These are phyloP conservation scores for Phaetusa simplex DNA, from an alignment of 2,113 vertebrate species.

Conservation along the genomic window DNA sequence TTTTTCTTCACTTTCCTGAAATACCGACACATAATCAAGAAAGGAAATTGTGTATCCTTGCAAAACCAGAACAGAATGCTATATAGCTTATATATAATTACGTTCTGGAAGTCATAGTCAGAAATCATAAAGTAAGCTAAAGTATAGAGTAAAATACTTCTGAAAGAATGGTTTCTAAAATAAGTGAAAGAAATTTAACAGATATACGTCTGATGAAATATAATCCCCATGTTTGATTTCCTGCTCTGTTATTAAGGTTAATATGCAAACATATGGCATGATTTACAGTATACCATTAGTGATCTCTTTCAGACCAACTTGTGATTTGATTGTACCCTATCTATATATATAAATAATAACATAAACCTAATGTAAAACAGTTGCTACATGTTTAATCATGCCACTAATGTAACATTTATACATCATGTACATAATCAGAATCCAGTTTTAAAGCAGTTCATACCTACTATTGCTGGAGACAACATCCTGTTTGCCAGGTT, in stretches of 20 bases:
- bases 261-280: background rate
- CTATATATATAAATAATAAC: background rate
- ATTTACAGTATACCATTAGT: background rate
- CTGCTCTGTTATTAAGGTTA: background rate
- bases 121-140: background rate
- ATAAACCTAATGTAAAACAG: background rate
- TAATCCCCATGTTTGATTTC: background rate
- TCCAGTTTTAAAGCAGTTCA: background rate
- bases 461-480: background rate
- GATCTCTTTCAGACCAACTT: background rate
- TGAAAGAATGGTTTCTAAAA: background rate
- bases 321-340: background rate
- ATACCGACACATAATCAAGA: background rate
- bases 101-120: background rate
- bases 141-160: background rate
- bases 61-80: background rate
- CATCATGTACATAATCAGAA: background rate
- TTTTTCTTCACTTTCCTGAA: background rate
- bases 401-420: background rate
- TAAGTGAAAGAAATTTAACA: background rate
- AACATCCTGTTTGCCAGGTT: background rate
- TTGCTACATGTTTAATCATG: background rate
- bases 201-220: background rate
- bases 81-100: background rate
- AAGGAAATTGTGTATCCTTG: background rate